Conservation (phyloP, 1,140 invertebrate genomes). For the Metopolophium dirhodum region DNA sequence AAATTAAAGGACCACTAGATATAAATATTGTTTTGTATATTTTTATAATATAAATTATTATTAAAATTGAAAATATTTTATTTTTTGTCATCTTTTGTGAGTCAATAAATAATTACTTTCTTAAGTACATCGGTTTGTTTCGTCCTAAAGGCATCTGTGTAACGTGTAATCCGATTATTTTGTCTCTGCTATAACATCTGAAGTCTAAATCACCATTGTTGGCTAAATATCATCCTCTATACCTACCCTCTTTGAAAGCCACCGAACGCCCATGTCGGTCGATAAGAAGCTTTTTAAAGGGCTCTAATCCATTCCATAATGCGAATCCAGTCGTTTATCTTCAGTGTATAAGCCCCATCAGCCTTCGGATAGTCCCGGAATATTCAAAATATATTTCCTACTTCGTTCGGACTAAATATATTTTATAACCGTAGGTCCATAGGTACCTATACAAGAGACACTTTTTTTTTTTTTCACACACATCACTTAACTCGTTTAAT, state of each 20-base stretch:
- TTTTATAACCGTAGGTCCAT: background rate
- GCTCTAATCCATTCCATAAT: constrained; percentile 41
- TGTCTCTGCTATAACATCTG: background rate
- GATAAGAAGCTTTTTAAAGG: constrained; percentile 54
- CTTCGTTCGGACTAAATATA: background rate
- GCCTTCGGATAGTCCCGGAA: background rate
- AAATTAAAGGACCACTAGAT: background rate
- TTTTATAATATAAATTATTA: background rate
- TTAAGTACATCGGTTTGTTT: background rate
- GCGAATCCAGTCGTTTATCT: constrained; percentile 23
- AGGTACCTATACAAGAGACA: background rate
- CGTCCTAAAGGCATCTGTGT: background rate
- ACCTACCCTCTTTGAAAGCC: background rate
- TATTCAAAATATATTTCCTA: constrained; percentile 2
- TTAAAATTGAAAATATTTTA: background rate
- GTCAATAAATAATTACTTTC: background rate
- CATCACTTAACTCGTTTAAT: background rate
- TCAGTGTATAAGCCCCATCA: background rate
- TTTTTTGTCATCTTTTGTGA: background rate
- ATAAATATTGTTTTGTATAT: background rate
- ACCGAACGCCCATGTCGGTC: background rate
- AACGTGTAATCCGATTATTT: constrained; percentile 40
- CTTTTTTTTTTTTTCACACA: background rate
- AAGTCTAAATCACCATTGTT: constrained; percentile 35
- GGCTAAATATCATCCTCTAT: background rate